Evolutionary conservation across 2,797 vertebrate species (phyloP), one percentile per base, ranked within the genome.

Genomic region (Oryzias sinensis): DNA sequence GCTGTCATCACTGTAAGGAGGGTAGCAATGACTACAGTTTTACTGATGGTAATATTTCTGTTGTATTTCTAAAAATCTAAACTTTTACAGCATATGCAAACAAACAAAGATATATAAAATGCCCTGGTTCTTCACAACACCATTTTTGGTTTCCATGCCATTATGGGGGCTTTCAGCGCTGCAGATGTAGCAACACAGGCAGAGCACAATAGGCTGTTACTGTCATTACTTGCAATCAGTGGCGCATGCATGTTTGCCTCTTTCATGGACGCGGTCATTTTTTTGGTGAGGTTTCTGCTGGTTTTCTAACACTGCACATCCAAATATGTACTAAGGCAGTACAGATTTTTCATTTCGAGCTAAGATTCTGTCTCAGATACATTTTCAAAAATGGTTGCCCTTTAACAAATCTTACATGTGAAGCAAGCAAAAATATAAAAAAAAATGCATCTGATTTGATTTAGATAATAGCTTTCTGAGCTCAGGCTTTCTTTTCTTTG

Each of bases 191-290:
- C 57, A 69, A 59, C 62, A 51, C 62, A 49, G 18, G 20, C 22
- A 43, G 47, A 72, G 52, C 42, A 49, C 43, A 64, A 56, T 33
- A 14, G 37, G 7, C 56, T 54, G 56, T 46, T 43, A 25, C 56
- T 27, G 49, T 70, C 48, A 69, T 81, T 79, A 70, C 56, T 62
- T 62, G 53, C 65, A 79, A 80, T 80, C 78, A 77, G 73, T 76
- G 57, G 59, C 56, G 70, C 56, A 68, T 56, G 43, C 59, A 49
- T 44, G 51, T 62, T 49, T 69, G 62, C 54, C 59, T 9, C 20
- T 59, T 58, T 68, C 60, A 70, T 52, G 78, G 29, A 77, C 74
- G 58, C 56, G 25, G 29, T 51, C 50, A 27, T 13, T 49, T 37
- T 81, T 72, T 82, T 54, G 44, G 75, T 56, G 56, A 52, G 11